These are phyloP conservation scores for Hapalemur alaotrensis DNA, from an alignment of 2,797 vertebrate genomes.

Conservation along the genomic window DNA sequence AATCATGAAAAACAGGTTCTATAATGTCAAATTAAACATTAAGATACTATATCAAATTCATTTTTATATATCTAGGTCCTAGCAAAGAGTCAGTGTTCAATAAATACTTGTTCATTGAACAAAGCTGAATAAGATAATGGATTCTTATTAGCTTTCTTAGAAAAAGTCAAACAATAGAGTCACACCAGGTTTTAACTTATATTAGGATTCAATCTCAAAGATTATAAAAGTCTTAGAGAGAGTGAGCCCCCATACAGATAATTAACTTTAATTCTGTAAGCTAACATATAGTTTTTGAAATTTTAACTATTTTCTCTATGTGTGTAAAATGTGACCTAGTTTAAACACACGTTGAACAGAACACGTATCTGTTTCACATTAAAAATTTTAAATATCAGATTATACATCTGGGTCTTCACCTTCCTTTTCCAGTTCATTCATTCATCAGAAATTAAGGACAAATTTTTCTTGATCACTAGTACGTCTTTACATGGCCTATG, in stretches of 20 bases:
- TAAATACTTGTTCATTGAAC: not conserved
- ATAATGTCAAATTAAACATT: not conserved
- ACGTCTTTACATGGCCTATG: not conserved
- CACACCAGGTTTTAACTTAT: not conserved
- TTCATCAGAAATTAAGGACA: not conserved
- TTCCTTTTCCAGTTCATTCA: not conserved
- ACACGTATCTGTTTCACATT: not conserved
- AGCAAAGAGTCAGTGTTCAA: not conserved
- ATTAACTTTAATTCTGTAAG: not conserved
- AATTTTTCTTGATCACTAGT: not conserved
- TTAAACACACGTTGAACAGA: not conserved
- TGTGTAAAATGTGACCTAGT: not conserved
- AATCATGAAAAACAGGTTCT: not conserved
- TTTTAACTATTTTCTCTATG: constrained; percentile 28
- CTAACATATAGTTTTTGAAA: not conserved
- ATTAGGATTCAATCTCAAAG: not conserved
- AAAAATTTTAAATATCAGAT: constrained; percentile 6
- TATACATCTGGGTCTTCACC: not conserved
- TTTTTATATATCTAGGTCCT: not conserved
- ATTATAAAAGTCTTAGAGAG: not conserved
- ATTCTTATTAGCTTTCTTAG: not conserved
- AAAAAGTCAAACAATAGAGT: not conserved
- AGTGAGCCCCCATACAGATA: not conserved
- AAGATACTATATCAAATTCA: not conserved
- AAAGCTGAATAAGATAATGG: not conserved